These are phyloP conservation scores for Charanyca ferruginea DNA, from an alignment of 2,888 invertebrate genomes.

Conservation along the genomic window DNA sequence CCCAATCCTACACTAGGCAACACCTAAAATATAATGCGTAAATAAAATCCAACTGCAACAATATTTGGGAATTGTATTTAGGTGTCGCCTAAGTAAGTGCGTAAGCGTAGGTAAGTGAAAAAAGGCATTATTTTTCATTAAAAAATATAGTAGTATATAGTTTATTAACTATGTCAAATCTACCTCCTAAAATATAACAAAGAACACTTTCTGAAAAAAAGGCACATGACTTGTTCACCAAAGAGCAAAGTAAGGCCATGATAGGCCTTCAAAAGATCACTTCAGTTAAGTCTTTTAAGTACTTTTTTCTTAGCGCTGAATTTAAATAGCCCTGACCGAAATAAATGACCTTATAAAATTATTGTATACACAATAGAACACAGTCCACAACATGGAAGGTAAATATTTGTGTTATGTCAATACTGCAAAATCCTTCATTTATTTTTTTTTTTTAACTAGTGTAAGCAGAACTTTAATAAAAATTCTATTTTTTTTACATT, in stretches of 20 bases:
- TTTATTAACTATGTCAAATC: constrained; percentile 34
- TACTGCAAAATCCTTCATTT: constrained; percentile 46
- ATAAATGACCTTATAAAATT: constrained; percentile 60
- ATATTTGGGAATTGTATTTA: neutral
- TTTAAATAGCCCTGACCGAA: constrained; percentile 65
- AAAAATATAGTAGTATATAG: constrained; percentile 11
- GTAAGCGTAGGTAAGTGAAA: neutral
- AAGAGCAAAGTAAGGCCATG: constrained; percentile 38
- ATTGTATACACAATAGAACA: constrained; percentile 47
- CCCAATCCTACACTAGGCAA: neutral
- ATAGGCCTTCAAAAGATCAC: constrained; percentile 54
- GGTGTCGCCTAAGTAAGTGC: neutral
- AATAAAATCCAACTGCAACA: neutral
- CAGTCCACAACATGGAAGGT: constrained; percentile 40
- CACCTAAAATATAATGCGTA: neutral
- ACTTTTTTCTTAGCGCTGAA: constrained; percentile 51
- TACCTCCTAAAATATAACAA: constrained; percentile 48
- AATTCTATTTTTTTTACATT: constrained; percentile 3
- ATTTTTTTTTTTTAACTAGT: constrained; percentile 29
- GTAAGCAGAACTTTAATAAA: constrained; percentile 8
- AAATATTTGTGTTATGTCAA: constrained; percentile 51
- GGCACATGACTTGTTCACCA: constrained; percentile 62
- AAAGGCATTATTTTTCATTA: neutral
- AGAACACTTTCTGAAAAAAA: constrained; percentile 61
- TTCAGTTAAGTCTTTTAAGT: constrained; percentile 58